A percentile compares a stretch with the other conserved stretches of the same genome.
phyloP scores from a whole-genome alignment of 2,797 vertebrate species.

The Mastacembelus armatus region DNA sequence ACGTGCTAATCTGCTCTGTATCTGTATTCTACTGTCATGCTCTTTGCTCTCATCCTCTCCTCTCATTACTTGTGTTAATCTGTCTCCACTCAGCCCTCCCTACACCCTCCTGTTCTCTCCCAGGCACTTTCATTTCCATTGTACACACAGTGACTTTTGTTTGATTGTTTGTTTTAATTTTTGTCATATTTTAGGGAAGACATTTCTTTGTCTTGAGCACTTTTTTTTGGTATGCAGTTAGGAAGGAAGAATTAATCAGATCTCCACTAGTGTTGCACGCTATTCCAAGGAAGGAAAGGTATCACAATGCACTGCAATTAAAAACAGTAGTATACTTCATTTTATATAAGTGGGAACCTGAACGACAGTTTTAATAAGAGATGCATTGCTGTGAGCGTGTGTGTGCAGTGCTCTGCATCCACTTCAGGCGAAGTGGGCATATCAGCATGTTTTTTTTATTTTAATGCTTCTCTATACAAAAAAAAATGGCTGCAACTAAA shows the following conservation, averaged over 20 bases:
- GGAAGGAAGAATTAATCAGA: slow-evolving; percentile 23
- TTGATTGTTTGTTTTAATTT: slow-evolving; percentile 23
- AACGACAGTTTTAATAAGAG: too few relatives aligned
- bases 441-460: too few relatives aligned
- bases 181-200: slow-evolving; percentile 40
- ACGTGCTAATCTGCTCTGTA: slow-evolving; percentile 73
- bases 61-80: slow-evolving; percentile 77
- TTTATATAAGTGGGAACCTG: too few relatives aligned
- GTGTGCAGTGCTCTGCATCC: too few relatives aligned
- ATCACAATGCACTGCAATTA: too few relatives aligned
- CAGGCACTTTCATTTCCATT: slow-evolving; percentile 70
- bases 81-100: slow-evolving; percentile 56
- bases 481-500: too few relatives aligned
- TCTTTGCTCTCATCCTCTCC: slow-evolving; percentile 68
- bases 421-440: too few relatives aligned
- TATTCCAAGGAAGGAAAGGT: too few relatives aligned
- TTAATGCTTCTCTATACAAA: too few relatives aligned
- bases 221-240: slow-evolving; percentile 10
- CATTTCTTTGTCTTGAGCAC: slow-evolving; percentile 27
- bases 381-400: too few relatives aligned
- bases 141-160: slow-evolving; percentile 52
- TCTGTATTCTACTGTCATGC: slow-evolving; percentile 76
- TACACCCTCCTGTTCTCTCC: slow-evolving; percentile 5
- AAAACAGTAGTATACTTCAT: too few relatives aligned
- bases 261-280: too few relatives aligned